Conservation (phyloP, 2,797 vertebrate species). For the Erpetoichthys calabaricus region DNA sequence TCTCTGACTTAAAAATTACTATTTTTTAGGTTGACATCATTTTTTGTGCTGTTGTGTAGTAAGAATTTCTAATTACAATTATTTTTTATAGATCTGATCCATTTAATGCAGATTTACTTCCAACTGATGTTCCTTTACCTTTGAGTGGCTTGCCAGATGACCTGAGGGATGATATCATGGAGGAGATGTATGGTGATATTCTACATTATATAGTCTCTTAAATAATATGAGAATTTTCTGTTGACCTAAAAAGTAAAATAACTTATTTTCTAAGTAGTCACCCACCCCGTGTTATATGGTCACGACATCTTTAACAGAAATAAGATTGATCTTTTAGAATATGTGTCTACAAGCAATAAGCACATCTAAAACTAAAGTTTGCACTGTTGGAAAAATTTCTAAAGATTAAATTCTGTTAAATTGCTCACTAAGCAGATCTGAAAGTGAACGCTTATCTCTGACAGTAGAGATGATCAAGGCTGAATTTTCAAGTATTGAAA, state of each 20-base stretch:
- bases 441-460: conserved; percentile 25
- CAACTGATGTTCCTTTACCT: conserved; percentile 25
- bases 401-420: no score
- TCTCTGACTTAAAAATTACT: neutral
- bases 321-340: no score
- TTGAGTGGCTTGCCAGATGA: conserved; percentile 29
- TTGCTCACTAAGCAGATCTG: conserved; percentile 25
- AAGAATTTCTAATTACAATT: conserved; percentile 27
- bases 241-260: neutral
- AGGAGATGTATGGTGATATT: conserved; percentile 29
- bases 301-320: no score
- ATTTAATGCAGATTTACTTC: conserved; percentile 34
- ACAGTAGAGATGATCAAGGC: conserved; percentile 46
- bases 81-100: conserved; percentile 32
- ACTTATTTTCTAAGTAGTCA: no score
- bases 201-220: no score
- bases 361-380: no score
- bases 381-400: no score
- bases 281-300: neutral
- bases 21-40: conserved; percentile 6
- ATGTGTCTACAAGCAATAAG: no score
- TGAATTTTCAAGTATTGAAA: conserved; percentile 28
- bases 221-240: neutral
- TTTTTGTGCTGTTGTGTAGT: conserved; percentile 3
- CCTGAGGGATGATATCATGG: conserved; percentile 18